A percentile compares a stretch with the other conserved stretches of the same genome.
Evolutionary conservation across 2,888 invertebrate genomes (phyloP).

Genomic region (Venustoraphidia nigricollis): DNA sequence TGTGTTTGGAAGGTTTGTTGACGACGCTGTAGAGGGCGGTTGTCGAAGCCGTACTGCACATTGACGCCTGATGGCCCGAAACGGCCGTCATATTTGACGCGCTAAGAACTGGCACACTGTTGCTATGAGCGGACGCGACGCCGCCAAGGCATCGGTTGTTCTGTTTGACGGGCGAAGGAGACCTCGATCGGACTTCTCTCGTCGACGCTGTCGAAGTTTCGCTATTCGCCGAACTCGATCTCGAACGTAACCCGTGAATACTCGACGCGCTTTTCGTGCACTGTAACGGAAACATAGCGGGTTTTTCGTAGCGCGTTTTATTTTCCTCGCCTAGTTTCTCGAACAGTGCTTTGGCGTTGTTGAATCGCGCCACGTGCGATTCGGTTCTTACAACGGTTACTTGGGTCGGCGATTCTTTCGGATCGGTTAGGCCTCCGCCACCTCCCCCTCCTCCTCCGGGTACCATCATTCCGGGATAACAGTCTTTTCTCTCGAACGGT

Average conservation of each 20-base stretch:
- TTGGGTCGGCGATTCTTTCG: conserved; percentile 23
- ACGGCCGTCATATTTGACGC: conserved; percentile 12
- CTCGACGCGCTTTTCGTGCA: conserved; percentile 30
- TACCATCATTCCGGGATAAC: conserved; percentile 18
- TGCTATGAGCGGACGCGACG: conserved; percentile 21
- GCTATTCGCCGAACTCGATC: conserved; percentile 48
- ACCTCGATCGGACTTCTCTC: conserved; percentile 16
- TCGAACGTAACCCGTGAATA: conserved; percentile 38
- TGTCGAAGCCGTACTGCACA: neutral
- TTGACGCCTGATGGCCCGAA: neutral
- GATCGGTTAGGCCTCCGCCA: conserved; percentile 14
- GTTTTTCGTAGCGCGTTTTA: conserved; percentile 22
- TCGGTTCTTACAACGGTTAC: conserved; percentile 72
- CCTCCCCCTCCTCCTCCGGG: conserved; percentile 24
- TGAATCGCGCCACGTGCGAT: conserved; percentile 80
- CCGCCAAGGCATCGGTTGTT: conserved; percentile 9
- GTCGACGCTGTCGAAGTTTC: conserved; percentile 37
- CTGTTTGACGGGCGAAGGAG: conserved; percentile 30
- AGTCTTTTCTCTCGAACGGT: conserved; percentile 20
- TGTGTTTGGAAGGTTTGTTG: neutral
- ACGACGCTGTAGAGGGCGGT: neutral
- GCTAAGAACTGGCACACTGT: conserved; percentile 32
- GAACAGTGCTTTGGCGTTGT: conserved; percentile 80
- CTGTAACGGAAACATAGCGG: conserved; percentile 21
- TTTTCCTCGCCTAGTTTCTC: conserved; percentile 71